Base-by-base conservation (phyloP, 2,888 invertebrate genomes). In the Acleris emargana region DNA sequence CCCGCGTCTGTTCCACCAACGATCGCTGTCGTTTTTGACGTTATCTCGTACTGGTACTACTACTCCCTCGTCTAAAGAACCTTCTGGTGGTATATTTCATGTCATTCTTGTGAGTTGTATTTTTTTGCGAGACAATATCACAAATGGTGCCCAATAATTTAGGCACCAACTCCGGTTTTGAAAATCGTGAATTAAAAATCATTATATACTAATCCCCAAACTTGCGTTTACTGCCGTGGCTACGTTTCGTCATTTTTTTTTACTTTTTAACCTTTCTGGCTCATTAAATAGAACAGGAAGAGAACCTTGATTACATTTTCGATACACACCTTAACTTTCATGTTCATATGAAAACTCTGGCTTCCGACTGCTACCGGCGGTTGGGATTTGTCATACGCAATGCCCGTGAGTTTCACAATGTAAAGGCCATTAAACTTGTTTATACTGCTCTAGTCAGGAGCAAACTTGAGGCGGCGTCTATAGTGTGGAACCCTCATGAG, bases 221-320 rank as follows among this genome's bases (percentile, higher is more conserved):
- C 22, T 22, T 54, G 20, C 43, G 22, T 32, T 50, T 60, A 17
- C 32, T 50, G 49, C 53, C 58, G 59, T 42, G 25, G 49, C 49
- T 50, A 50, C 49, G 25, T 45, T 45, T 50, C 13, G 7, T 22
- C 13, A 54, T 13, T 42, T 49, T 75, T 76, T 79, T 80, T 76
- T 75, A 76, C 75, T 76, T 77, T 81, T 75, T 73, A 74, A 73
- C 77, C 76, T 77, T 80, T 80, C 78, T 77, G 76, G 82, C 83
- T 82, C 79, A 82, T 81, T 86, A 80, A 75, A 77, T 78, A 74
- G 55, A 71, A 70, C 76, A 77, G 78, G 76, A 81, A 82, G 77
- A 77, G 71, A 74, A 74, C 73, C 78, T 83, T 85, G 86, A 87
- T 89, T 86, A 84, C 81, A 83, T 86, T n/a, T n/a, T n/a, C n/a